phyloP scores from a whole-genome alignment of 2,113 vertebrate genomes.

The Anolis carolinensis region DNA sequence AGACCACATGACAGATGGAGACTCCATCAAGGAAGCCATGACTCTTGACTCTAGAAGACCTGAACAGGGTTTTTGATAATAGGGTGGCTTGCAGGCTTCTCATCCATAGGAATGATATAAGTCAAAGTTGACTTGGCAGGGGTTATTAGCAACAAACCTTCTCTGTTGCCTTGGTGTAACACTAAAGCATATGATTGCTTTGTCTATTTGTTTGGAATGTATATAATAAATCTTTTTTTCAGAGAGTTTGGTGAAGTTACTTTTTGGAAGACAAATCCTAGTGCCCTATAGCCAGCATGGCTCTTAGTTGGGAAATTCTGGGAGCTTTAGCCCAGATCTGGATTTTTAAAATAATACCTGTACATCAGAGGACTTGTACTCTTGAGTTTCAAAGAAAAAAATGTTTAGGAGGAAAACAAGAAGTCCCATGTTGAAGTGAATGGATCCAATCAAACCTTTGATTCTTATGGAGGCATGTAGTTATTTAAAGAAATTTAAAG shows the following conservation, averaged over 20 bases:
- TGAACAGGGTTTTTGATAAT: too few species aligned
- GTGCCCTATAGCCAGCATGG: too few species aligned
- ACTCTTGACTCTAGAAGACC: too few species aligned
- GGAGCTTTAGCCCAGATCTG: too few species aligned
- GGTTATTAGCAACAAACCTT: neutral
- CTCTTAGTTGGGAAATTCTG: too few species aligned
- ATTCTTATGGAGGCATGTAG: slow-evolving; percentile 9
- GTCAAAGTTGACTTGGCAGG: too few species aligned
- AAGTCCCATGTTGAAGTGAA: neutral
- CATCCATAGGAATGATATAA: too few species aligned
- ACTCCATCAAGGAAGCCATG: too few species aligned
- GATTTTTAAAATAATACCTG: neutral
- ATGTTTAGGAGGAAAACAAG: slow-evolving; percentile 10
- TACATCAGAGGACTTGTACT: neutral
- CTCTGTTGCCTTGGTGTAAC: neutral
- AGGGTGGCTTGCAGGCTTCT: too few species aligned
- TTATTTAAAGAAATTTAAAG: slow-evolving; percentile 6
- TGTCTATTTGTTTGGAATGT: neutral
- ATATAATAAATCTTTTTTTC: neutral
- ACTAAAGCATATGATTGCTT: neutral
- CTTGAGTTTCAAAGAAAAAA: neutral
- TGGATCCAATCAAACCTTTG: neutral
- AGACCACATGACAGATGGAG: too few species aligned
- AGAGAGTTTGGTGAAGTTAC: neutral
- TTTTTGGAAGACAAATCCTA: neutral